Evolutionary conservation across 2,113 vertebrate genomes (phyloP).

Genomic region (Xiphorhynchus elegans): DNA sequence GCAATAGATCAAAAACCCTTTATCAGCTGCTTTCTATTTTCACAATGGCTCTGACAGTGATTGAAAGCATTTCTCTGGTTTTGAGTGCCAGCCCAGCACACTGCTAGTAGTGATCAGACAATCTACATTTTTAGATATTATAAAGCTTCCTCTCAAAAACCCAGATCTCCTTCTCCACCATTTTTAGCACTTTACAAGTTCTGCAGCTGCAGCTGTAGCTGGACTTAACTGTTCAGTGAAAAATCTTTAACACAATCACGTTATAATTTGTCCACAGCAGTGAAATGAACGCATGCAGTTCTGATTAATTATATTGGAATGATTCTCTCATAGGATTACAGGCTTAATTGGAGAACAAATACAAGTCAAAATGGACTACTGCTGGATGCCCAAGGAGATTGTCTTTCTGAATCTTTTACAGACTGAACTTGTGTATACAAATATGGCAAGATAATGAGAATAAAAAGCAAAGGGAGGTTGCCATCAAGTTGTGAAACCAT

Average conservation of each 20-base stretch:
- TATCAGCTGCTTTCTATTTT: conserved; percentile 29
- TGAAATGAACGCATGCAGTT: background rate
- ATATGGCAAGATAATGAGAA: conserved; percentile 4
- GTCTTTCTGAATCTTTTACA: conserved; percentile 30
- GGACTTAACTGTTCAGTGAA: background rate
- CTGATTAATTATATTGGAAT: conserved; percentile 27
- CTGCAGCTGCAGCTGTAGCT: background rate
- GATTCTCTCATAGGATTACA: conserved; percentile 25
- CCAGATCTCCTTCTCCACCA: background rate
- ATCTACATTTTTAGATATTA: background rate
- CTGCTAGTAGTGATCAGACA: background rate
- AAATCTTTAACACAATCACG: background rate
- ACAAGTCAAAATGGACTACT: conserved; percentile 33
- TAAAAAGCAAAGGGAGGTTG: conserved; percentile 5
- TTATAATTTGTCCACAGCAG: background rate
- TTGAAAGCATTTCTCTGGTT: conserved; percentile 25
- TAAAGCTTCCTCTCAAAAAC: background rate
- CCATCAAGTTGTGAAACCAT: conserved; percentile 42
- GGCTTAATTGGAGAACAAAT: conserved; percentile 46
- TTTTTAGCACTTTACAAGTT: conserved; percentile 3
- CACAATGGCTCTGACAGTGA: background rate
- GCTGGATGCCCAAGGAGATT: conserved; percentile 9
- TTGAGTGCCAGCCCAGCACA: background rate
- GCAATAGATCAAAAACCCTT: conserved; percentile 7
- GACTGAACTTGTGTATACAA: background rate